These are phyloP conservation scores for Nemapogon koenigi DNA, from an alignment of 2,888 invertebrate genomes.

Conservation along the genomic window DNA sequence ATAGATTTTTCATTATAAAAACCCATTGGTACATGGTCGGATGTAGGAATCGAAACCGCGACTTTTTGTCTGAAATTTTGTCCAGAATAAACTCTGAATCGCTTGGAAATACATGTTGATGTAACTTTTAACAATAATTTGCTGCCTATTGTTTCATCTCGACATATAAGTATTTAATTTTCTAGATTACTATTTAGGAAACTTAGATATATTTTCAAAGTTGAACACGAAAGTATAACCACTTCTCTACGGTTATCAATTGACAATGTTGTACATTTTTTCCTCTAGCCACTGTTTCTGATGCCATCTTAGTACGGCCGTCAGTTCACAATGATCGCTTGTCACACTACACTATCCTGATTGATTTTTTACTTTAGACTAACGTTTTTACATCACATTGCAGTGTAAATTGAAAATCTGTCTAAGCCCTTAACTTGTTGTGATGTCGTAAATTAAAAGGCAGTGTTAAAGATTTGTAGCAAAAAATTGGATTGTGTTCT, in stretches of 20 bases:
- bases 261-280: conserved; percentile 39
- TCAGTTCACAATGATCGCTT: conserved; percentile 43
- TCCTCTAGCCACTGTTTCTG: conserved; percentile 36
- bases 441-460: conserved; percentile 33
- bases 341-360: conserved; percentile 54
- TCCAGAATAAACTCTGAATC: too few species aligned
- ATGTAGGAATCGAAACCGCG: too few species aligned
- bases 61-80: too few species aligned
- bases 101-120: too few species aligned
- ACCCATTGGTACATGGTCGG: too few species aligned
- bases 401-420: conserved; percentile 43
- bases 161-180: too few species aligned
- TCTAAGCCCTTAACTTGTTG: conserved; percentile 27
- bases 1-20: too few species aligned
- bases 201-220: too few species aligned
- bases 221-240: too few species aligned
- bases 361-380: conserved; percentile 48
- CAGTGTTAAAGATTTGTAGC: conserved; percentile 22
- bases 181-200: too few species aligned
- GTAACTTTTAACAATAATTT: too few species aligned
- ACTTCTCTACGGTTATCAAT: conserved; percentile 33
- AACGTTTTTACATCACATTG: conserved; percentile 30
- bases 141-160: too few species aligned
- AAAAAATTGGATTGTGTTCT: conserved; percentile 23
- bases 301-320: conserved; percentile 45